These are phyloP conservation scores for Clitarchus hookeri DNA, from an alignment of 2,888 invertebrate genomes.

Conservation along the genomic window DNA sequence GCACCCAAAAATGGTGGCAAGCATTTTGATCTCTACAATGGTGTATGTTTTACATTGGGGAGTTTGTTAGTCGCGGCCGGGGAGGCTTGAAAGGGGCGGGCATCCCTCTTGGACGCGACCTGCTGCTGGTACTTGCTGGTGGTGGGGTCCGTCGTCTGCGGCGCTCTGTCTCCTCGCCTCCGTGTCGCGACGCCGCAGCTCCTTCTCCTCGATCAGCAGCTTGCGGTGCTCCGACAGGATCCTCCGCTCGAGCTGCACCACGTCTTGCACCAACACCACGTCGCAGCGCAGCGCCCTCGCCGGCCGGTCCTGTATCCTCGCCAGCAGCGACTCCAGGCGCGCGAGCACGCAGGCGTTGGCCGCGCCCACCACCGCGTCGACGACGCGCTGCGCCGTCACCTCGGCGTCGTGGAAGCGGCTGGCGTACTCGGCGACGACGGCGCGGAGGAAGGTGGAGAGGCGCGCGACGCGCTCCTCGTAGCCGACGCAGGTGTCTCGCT, in stretches of 20 bases:
- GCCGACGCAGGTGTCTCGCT: neutral
- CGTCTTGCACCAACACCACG: neutral
- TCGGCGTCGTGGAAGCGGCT: neutral
- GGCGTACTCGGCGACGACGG: neutral
- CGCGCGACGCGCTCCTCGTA: neutral
- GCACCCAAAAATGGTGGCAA: too few species aligned
- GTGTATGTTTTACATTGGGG: too few species aligned
- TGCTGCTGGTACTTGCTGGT: neutral
- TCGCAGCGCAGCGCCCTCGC: neutral
- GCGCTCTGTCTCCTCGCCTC: neutral
- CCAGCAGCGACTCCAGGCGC: neutral
- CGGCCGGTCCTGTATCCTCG: neutral
- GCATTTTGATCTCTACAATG: too few species aligned
- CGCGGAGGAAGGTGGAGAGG: neutral
- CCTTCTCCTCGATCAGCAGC: neutral
- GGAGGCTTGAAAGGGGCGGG: too few species aligned
- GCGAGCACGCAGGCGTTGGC: neutral
- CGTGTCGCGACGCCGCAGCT: neutral
- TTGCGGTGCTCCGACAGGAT: neutral
- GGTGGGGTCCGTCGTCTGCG: neutral
- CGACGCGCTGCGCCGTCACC: neutral
- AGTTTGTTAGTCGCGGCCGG: too few species aligned
- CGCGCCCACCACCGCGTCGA: neutral
- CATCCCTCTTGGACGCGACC: too few species aligned
- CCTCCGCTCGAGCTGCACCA: neutral